Percentiles rank a stretch among this genome's conserved stretches.
These are phyloP conservation scores for Heterodera carotae DNA, from an alignment of 1,140 invertebrate species.

Conservation along the genomic window DNA sequence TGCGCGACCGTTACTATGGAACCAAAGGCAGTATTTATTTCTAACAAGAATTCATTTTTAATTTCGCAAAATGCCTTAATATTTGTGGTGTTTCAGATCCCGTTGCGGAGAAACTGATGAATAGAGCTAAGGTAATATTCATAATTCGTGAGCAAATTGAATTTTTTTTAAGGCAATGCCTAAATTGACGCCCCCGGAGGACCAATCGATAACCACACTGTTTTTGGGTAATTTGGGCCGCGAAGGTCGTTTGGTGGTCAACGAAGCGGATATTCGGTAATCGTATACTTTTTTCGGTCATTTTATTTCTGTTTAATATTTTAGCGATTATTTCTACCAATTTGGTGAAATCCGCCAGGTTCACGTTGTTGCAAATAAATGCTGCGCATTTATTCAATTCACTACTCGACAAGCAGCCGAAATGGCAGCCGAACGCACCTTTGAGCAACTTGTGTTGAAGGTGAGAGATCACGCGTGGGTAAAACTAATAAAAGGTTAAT, in stretches of 20 bases:
- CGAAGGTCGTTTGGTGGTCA: constrained; percentile 70
- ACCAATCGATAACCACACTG: constrained; percentile 90
- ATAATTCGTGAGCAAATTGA: no score
- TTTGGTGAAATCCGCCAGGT: constrained; percentile 96
- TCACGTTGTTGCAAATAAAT: constrained; percentile 85
- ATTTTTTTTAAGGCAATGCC: constrained; percentile 76
- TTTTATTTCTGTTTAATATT: constrained; percentile 33
- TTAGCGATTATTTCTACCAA: constrained; percentile 88
- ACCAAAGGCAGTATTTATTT: constrained; percentile 80
- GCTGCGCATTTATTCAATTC: constrained; percentile 97
- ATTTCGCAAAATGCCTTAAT: background rate
- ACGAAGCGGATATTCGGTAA: constrained; percentile 83
- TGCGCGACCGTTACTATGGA: constrained; percentile 96
- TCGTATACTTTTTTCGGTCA: constrained; percentile 14
- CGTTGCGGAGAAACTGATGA: constrained; percentile 88
- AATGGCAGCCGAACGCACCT: constrained; percentile 88
- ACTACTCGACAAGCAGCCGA: constrained; percentile 85
- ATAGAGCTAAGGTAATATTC: constrained; percentile 74
- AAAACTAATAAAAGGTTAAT: constrained; percentile 65
- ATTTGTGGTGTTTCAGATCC: background rate
- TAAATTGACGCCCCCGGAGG: constrained; percentile 89
- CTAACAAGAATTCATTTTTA: background rate
- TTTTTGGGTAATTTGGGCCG: constrained; percentile 91
- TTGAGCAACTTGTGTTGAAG: constrained; percentile 81
- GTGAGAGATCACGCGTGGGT: constrained; percentile 46